Evolutionary conservation across 2,797 vertebrate species (phyloP).

Genomic region (Miichthys miiuy): DNA sequence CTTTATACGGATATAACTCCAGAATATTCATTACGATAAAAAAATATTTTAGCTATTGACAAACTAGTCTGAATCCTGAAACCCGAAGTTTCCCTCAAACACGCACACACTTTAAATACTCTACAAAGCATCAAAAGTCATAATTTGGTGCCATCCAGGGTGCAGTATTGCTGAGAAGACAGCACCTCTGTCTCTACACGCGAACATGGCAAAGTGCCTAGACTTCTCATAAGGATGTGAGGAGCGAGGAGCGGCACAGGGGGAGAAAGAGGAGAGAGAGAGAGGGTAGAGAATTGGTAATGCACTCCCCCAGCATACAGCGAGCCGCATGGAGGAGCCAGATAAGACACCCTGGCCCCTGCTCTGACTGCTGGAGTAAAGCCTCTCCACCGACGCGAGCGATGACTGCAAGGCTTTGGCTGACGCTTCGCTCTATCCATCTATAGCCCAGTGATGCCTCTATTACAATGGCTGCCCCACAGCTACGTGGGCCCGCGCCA

Average conservation of each 20-base stretch:
- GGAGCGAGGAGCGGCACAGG: slow-evolving; percentile 57
- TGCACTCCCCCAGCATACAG: slow-evolving; percentile 79
- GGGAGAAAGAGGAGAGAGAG: slow-evolving; percentile 59
- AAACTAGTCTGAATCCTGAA: slow-evolving; percentile 31
- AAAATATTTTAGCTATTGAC: slow-evolving; percentile 25
- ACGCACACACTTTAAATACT: slow-evolving; percentile 37
- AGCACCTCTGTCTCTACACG: slow-evolving; percentile 64
- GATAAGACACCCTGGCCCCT: slow-evolving; percentile 87
- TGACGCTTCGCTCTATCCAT: slow-evolving; percentile 82
- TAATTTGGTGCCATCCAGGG: slow-evolving; percentile 59
- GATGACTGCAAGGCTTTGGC: slow-evolving; percentile 84
- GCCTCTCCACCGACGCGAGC: slow-evolving; percentile 81
- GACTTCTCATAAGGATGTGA: slow-evolving; percentile 76
- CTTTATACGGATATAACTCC: slow-evolving; percentile 27
- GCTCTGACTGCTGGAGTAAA: slow-evolving; percentile 84
- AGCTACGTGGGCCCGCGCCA: slow-evolving; percentile 84
- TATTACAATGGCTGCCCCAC: slow-evolving; percentile 88
- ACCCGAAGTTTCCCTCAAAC: slow-evolving; percentile 47
- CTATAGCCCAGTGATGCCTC: slow-evolving; percentile 87
- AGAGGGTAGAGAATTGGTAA: slow-evolving; percentile 81
- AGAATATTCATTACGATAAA: slow-evolving; percentile 39
- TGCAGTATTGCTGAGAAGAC: slow-evolving; percentile 58
- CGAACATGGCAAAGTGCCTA: slow-evolving; percentile 75
- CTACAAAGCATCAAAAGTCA: slow-evolving; percentile 46
- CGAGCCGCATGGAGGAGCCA: slow-evolving; percentile 82